These are phyloP conservation scores for Nothocercus julius DNA, from an alignment of 2,113 vertebrate species.

Conservation along the genomic window DNA sequence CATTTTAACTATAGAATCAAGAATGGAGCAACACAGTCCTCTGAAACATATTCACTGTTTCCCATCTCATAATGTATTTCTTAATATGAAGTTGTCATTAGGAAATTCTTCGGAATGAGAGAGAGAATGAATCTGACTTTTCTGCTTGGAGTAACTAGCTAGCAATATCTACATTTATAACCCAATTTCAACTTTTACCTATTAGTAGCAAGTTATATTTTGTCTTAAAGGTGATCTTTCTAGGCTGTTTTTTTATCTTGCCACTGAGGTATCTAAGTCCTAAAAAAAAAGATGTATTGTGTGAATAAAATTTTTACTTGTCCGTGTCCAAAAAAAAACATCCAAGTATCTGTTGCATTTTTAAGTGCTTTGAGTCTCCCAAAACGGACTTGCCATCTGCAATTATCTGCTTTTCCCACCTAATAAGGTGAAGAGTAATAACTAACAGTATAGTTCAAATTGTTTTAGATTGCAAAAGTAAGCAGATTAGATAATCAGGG, in stretches of 20 bases:
- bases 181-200: neutral
- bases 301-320: neutral
- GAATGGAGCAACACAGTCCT: neutral
- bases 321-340: neutral
- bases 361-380: neutral
- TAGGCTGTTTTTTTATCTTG: neutral
- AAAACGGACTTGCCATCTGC: neutral
- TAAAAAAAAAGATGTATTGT: neutral
- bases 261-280: neutral
- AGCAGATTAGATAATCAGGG: neutral
- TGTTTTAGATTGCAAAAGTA: neutral
- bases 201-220: neutral
- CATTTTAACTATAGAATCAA: neutral
- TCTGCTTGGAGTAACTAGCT: fast-evolving
- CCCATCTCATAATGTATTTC: neutral
- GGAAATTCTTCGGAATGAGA: neutral
- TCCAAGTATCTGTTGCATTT: neutral
- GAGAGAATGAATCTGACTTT: neutral
- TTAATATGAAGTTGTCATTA: neutral
- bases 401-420: neutral
- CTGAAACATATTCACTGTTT: neutral
- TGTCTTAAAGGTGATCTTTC: neutral
- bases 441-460: neutral
- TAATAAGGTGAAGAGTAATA: fast-evolving
- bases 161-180: neutral